phyloP scores from a whole-genome alignment of 2,113 vertebrate species.

The Columba janthina region DNA sequence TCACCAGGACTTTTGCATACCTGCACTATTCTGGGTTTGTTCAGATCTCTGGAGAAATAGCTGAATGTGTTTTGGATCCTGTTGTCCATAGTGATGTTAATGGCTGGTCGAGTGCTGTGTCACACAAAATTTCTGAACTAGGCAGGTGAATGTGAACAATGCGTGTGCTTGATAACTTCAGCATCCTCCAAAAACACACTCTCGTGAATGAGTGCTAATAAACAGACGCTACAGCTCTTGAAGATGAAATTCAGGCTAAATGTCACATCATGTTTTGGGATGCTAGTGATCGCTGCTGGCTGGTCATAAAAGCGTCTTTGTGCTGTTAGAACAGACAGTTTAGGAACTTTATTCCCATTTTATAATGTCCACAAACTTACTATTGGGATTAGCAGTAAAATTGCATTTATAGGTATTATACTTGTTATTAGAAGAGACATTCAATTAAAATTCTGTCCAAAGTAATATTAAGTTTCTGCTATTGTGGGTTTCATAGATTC shows the following conservation, averaged over 20 bases:
- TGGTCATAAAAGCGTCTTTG: neutral
- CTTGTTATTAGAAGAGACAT: neutral
- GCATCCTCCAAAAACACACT: fast-evolving
- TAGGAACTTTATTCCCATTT: neutral
- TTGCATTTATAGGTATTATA: neutral
- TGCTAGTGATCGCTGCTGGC: neutral
- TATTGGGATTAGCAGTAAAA: neutral
- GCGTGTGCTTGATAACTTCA: neutral
- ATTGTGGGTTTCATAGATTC: neutral
- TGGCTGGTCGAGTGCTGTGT: fast-evolving
- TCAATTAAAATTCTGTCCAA: neutral
- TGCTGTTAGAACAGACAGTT: neutral
- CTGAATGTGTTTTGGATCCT: neutral
- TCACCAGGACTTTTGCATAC: neutral
- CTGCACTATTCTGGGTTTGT: fast-evolving
- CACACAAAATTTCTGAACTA: neutral
- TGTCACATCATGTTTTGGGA: neutral
- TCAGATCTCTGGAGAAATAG: neutral
- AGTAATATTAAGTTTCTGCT: neutral
- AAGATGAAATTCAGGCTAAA: neutral
- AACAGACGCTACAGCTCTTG: neutral
- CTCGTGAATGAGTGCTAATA: neutral
- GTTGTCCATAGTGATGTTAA: neutral
- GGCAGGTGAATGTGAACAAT: neutral
- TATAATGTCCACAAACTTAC: neutral